Evolutionary conservation across 2,888 invertebrate species (phyloP).

Genomic region (Thymelicus sylvestris): DNA sequence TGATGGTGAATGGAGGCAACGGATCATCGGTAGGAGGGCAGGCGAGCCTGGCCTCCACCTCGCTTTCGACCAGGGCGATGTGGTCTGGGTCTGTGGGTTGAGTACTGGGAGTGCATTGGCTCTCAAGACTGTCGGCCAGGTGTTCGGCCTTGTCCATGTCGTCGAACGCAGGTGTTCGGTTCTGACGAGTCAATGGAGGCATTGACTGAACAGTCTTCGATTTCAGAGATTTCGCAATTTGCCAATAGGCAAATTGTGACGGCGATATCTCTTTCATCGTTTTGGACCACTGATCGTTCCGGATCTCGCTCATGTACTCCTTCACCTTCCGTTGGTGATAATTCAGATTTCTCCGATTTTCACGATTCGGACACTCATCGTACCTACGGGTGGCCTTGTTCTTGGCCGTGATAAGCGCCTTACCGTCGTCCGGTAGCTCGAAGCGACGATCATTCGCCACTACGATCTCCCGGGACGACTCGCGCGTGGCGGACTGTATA

Average conservation of each 20-base stretch:
- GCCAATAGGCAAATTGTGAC: not conserved
- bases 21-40: not conserved
- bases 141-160: slow-evolving; percentile 25
- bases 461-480: not conserved
- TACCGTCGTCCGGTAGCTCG: not conserved
- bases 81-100: not conserved
- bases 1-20: not conserved
- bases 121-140: slow-evolving; percentile 31
- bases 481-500: not conserved
- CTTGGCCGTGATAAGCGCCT: not conserved
- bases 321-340: not conserved
- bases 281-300: not conserved
- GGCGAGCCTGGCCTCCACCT: not conserved
- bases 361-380: not conserved
- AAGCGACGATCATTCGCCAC: not conserved
- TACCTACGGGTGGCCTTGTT: not conserved
- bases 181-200: not conserved
- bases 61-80: not conserved
- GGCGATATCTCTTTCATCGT: not conserved
- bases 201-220: slow-evolving; percentile 5
- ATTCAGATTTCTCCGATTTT: not conserved
- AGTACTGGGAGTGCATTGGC: slow-evolving; percentile 24
- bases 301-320: not conserved
- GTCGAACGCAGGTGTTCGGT: slow-evolving; percentile 2
- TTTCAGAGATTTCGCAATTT: not conserved